Conservation (phyloP, 2,888 invertebrate genomes). For the Calephelis perditalis region DNA sequence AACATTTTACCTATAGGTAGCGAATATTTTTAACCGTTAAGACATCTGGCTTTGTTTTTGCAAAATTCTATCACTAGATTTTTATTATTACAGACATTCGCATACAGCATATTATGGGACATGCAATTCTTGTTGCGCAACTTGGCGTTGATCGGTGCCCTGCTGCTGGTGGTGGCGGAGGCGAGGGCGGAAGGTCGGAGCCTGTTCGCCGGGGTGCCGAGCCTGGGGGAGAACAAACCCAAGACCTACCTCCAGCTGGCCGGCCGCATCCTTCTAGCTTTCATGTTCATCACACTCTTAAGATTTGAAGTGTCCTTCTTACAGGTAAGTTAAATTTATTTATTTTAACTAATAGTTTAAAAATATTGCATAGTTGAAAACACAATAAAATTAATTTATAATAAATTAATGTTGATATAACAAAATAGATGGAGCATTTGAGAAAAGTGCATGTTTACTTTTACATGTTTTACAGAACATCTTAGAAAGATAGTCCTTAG, state of each 20-base stretch:
- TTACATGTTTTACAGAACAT: too few relatives aligned
- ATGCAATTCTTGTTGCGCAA: constrained; percentile 97
- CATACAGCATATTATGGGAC: constrained; percentile 99
- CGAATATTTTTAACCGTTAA: too few relatives aligned
- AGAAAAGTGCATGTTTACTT: too few relatives aligned
- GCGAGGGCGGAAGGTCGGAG: constrained; percentile 94
- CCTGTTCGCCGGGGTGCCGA: constrained; percentile 96
- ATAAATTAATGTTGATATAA: too few relatives aligned
- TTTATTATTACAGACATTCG: constrained; percentile 83
- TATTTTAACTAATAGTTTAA: too few relatives aligned
- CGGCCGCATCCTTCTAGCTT: constrained; percentile 95
- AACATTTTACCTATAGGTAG: too few relatives aligned
- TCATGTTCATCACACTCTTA: constrained; percentile 98
- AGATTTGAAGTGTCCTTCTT: constrained; percentile 94
- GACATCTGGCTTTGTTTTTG: too few relatives aligned
- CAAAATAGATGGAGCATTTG: too few relatives aligned
- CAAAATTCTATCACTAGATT: too few relatives aligned
- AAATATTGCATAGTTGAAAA: too few relatives aligned
- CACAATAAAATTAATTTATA: too few relatives aligned
- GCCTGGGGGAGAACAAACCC: constrained; percentile 95
- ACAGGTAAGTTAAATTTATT: constrained; percentile 76
- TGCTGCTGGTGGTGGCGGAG: constrained; percentile 97
- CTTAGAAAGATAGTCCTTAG: too few relatives aligned
- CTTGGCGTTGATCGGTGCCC: constrained; percentile 97
- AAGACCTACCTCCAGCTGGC: constrained; percentile 97